Evolutionary conservation across 2,797 vertebrate species (phyloP).

Genomic region (Vireo griseus): DNA sequence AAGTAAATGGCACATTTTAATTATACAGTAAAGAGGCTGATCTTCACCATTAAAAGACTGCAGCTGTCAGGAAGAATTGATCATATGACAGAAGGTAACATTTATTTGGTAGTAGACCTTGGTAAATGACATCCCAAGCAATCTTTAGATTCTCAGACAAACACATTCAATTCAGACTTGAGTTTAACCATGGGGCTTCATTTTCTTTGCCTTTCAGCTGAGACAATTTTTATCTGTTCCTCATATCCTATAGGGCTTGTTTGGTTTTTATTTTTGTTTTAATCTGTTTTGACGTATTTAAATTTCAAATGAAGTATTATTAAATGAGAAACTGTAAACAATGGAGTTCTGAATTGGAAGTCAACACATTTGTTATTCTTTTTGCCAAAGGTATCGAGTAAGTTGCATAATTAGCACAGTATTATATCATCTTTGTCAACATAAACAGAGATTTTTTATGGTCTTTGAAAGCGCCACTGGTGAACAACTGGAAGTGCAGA

Average conservation of each 20-base stretch:
- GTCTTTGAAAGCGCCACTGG: slow-evolving; percentile 32
- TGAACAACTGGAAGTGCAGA: background rate
- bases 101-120: slow-evolving; percentile 49
- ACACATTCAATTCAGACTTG: background rate
- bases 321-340: slow-evolving; percentile 35
- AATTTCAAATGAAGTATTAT: slow-evolving; percentile 27
- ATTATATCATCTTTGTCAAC: slow-evolving; percentile 33
- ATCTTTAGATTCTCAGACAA: slow-evolving; percentile 4
- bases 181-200: background rate
- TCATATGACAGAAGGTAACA: slow-evolving; percentile 48
- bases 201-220: background rate
- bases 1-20: slow-evolving; percentile 59
- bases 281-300: slow-evolving; percentile 21
- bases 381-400: slow-evolving; percentile 47
- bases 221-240: background rate
- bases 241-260: background rate
- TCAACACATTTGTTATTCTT: slow-evolving; percentile 34
- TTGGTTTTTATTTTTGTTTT: background rate
- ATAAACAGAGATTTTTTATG: background rate
- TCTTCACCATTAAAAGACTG: slow-evolving; percentile 43
- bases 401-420: slow-evolving; percentile 60
- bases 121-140: slow-evolving; percentile 27
- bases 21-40: slow-evolving; percentile 43
- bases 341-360: background rate
- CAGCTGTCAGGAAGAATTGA: slow-evolving; percentile 32